These are phyloP conservation scores for Gorsachius goisagi DNA, from an alignment of 2,113 vertebrate species.

Conservation along the genomic window DNA sequence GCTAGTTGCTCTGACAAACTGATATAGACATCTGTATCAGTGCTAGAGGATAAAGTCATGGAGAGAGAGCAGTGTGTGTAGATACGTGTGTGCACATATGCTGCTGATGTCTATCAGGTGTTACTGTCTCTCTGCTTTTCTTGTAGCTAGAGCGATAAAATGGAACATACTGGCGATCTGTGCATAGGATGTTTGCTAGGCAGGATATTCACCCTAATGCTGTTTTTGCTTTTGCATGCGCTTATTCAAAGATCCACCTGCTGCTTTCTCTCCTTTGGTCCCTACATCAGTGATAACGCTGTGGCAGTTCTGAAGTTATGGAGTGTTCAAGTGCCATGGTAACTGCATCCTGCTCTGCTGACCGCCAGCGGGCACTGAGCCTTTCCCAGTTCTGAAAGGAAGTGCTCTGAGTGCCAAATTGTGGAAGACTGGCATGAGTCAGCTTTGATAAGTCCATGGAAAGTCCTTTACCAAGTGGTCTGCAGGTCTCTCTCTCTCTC, in stretches of 20 bases:
- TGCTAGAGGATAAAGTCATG: not conserved
- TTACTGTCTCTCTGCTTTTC: not conserved
- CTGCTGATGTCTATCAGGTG: not conserved
- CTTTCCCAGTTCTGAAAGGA: not conserved
- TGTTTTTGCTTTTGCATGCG: not conserved
- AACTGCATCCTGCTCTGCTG: not conserved
- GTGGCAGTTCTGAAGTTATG: not conserved
- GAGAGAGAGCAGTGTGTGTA: fast-evolving
- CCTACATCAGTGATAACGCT: fast-evolving
- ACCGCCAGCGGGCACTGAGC: not conserved
- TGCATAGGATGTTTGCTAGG: not conserved
- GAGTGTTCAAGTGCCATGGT: constrained; percentile 17
- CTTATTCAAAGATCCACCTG: not conserved
- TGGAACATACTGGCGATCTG: not conserved
- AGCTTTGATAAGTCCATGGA: not conserved
- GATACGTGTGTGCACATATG: fast-evolving
- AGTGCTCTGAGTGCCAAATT: not conserved
- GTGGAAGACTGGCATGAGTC: not conserved
- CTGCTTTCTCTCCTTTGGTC: not conserved
- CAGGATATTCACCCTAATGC: not conserved
- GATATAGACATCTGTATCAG: not conserved
- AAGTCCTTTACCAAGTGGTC: not conserved
- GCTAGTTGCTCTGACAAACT: not conserved
- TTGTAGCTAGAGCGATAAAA: not conserved
- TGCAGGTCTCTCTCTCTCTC: not conserved